Percentiles rank a stretch among this genome's conserved stretches.
These are phyloP conservation scores for Sapajus apella DNA, from an alignment of 2,113 vertebrate genomes.

Conservation along the genomic window DNA sequence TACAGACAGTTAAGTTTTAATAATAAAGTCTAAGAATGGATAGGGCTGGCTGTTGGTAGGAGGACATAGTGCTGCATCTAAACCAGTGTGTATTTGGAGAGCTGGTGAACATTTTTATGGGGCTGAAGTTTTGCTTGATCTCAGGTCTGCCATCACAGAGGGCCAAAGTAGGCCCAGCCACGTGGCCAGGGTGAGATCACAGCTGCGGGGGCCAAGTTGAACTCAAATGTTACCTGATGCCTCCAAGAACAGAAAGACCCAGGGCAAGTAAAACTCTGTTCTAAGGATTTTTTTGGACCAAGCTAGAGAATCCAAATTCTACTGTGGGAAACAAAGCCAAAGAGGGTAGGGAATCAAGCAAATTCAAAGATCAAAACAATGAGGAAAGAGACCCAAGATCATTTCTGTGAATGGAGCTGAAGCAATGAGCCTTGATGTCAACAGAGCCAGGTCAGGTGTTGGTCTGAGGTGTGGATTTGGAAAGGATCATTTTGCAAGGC, in stretches of 20 bases:
- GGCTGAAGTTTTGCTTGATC: background rate
- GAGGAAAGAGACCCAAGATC: background rate
- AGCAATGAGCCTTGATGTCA: background rate
- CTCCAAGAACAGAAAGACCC: background rate
- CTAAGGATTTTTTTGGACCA: background rate
- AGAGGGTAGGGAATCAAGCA: background rate
- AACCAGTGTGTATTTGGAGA: background rate
- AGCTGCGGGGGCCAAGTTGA: background rate
- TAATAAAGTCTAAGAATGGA: background rate
- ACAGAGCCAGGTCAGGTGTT: background rate
- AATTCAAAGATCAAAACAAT: background rate
- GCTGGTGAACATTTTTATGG: background rate
- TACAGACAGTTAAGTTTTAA: background rate
- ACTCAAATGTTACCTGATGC: background rate
- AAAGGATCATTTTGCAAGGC: background rate
- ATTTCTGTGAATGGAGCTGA: background rate
- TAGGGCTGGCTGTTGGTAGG: background rate
- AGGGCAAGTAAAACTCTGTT: background rate
- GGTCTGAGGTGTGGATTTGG: background rate
- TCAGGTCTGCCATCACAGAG: background rate
- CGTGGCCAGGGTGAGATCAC: background rate
- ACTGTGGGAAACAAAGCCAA: background rate
- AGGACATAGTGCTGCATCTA: background rate
- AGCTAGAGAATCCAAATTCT: background rate
- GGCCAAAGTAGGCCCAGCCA: background rate